Evolutionary conservation across 2,113 vertebrate species (phyloP).

Genomic region (Myrmophylax atrothorax): DNA sequence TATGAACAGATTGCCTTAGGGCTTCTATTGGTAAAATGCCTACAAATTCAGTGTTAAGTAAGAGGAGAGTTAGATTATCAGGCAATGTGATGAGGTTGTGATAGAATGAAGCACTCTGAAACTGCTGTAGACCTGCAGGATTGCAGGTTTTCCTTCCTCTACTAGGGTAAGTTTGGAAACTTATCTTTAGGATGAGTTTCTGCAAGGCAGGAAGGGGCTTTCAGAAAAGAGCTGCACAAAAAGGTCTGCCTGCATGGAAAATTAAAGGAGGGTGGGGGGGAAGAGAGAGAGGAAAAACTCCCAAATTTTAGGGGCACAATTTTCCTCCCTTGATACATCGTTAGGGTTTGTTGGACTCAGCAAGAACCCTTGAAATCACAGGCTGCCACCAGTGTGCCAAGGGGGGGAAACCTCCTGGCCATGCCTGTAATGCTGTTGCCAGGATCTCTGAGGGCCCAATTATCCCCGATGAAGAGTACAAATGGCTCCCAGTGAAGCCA

Average conservation of each 20-base stretch:
- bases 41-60: constrained; percentile 25
- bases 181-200: neutral
- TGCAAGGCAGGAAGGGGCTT: neutral
- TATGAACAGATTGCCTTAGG: neutral
- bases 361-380: neutral
- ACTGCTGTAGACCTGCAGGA: constrained; percentile 14
- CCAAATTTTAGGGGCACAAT: neutral
- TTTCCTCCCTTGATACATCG: neutral
- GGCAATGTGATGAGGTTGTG: neutral
- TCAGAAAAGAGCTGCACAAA: neutral
- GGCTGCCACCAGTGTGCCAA: neutral
- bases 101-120: constrained; percentile 30
- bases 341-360: neutral
- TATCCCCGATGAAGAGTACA: neutral
- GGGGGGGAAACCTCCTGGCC: neutral
- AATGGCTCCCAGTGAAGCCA: neutral
- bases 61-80: neutral
- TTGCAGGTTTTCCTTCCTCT: constrained; percentile 15
- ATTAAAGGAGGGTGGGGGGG: too few species aligned
- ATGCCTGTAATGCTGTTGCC: neutral
- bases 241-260: neutral
- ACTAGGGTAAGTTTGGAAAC: neutral
- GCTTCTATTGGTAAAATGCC: neutral
- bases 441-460: neutral
- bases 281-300: accelerated